Percentiles rank a stretch among this genome's conserved stretches.
Evolutionary conservation across 2,888 invertebrate species (phyloP).

Genomic region (Steromphala cineraria): DNA sequence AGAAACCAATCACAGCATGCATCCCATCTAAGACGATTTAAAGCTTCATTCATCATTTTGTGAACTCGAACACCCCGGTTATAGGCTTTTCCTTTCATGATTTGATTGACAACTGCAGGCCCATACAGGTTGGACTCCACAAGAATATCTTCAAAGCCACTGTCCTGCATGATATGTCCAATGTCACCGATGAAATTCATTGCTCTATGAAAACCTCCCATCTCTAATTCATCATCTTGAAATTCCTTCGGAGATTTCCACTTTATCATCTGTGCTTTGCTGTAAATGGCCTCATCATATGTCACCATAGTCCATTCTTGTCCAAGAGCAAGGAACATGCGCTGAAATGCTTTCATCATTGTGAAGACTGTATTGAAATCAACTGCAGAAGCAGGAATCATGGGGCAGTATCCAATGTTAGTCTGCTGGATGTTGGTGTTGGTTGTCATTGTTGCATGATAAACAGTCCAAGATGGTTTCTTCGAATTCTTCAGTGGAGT

Average conservation of each 20-base stretch:
- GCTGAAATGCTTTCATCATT: slow-evolving; percentile 24
- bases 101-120: slow-evolving; percentile 4
- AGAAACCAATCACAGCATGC: not conserved
- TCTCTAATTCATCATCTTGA: slow-evolving; percentile 25
- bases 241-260: slow-evolving; percentile 27
- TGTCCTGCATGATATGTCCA: slow-evolving; percentile 18
- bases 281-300: slow-evolving; percentile 33
- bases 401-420: slow-evolving; percentile 22
- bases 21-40: not conserved
- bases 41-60: not conserved
- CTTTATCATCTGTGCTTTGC: slow-evolving; percentile 33
- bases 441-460: not conserved
- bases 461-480: not conserved
- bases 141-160: not conserved
- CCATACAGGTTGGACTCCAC: slow-evolving; percentile 24
- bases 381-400: slow-evolving; percentile 23
- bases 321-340: slow-evolving; percentile 15
- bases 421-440: not conserved
- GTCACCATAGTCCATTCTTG: slow-evolving; percentile 28
- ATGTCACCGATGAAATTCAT: slow-evolving; percentile 32
- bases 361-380: slow-evolving; percentile 25
- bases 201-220: slow-evolving; percentile 30
- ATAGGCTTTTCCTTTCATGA: slow-evolving; percentile 27
- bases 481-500: not conserved
- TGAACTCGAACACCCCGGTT: slow-evolving; percentile 25